Base-by-base conservation (phyloP, 2,113 vertebrate species). In the Calidris pugnax region DNA sequence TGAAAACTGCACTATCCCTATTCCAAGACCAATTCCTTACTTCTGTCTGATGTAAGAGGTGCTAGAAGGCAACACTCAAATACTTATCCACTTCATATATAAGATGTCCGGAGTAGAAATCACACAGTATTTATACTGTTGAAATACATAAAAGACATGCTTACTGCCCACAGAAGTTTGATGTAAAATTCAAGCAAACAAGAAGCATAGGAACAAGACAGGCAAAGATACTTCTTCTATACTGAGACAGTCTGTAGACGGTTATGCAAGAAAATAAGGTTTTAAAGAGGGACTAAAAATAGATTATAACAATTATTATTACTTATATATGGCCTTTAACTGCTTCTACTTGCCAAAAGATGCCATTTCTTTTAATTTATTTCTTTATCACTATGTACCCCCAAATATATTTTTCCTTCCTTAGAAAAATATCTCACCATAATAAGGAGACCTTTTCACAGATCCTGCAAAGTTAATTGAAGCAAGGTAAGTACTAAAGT, bases 381-480 rank as follows among this genome's bases (percentile, higher is more conserved):
- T 85, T 89, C n/a, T 55, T 17, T 74, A 91, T 77, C 53, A 69
- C 37, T 62, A 81, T 86, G 75, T 87, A 89, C 48, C 89, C 50
- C 84, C 47, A 91, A 91, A 96, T 66, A 75, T 53, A 81, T 89
- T 50, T 88, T 91, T 93, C n/a, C 48, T 87, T 53, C 78, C 87
- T 93, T 95, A 85, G 57, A 51, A 94, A 89, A 95, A 79, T 86
- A 73, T 14, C 85, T 89, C 76, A 16, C 41, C 74, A 64, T 97
- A 96, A 95, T 77, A 69, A 84, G 97, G 85, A 62, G 95, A 97
- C 62, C 85, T 97, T 97, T 93, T 48, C 90, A 89, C 76, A 97
- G 62, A 80, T 95, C 80, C 85, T 96, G 56, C 87, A 95, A 75
- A 97, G 93, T 97, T 97, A 97, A 97, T 97, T 98, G 96, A 96